Evolutionary conservation across 2,113 vertebrate genomes (phyloP).

Genomic region (Propithecus coquereli): DNA sequence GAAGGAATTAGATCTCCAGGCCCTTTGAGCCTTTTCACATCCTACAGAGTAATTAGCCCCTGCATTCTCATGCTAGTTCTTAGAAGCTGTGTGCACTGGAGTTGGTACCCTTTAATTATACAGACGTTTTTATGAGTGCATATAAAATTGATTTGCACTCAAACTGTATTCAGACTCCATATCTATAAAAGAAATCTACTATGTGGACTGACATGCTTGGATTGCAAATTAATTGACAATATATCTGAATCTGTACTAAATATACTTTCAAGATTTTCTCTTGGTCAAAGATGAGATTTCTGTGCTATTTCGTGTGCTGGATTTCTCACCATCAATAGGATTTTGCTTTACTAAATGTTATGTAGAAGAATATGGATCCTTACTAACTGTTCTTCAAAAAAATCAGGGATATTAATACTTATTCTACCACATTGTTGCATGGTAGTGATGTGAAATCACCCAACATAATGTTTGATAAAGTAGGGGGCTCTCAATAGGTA

Average conservation of each 20-base stretch:
- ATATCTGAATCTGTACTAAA: background rate
- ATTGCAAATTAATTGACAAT: conserved; percentile 17
- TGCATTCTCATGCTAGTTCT: background rate
- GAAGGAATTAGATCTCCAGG: conserved; percentile 24
- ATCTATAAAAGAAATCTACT: conserved; percentile 48
- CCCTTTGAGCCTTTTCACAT: background rate
- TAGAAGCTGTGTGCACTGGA: background rate
- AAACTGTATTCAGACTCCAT: background rate
- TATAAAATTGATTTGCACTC: conserved; percentile 57
- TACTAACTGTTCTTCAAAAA: background rate
- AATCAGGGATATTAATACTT: background rate
- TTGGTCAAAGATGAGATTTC: background rate
- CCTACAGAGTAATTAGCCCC: conserved; percentile 15
- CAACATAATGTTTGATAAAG: background rate
- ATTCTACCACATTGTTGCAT: background rate
- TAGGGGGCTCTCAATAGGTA: background rate
- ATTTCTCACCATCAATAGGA: background rate
- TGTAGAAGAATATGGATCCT: background rate
- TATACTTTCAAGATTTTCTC: background rate
- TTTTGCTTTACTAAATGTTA: background rate
- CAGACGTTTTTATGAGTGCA: conserved; percentile 38
- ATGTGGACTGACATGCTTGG: background rate
- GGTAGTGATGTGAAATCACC: background rate
- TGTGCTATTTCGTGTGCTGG: background rate
- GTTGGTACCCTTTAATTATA: conserved; percentile 55